A percentile compares a stretch with the other conserved stretches of the same genome.
phyloP scores from a whole-genome alignment of 2,113 vertebrate species.

The Trematocara unimaculatum region DNA sequence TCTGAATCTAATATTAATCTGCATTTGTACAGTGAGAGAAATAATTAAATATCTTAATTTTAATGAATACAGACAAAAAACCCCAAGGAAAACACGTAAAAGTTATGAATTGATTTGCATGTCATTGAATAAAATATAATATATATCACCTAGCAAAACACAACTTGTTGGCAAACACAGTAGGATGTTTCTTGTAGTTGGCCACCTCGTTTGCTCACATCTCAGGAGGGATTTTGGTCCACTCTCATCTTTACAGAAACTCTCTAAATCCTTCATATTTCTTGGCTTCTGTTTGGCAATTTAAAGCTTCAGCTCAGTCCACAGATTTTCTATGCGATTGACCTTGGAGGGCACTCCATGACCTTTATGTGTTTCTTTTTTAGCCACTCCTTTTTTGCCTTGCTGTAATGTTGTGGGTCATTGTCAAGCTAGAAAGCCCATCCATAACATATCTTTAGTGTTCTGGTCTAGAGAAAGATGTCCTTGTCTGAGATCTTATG shows the following conservation, averaged over 20 bases:
- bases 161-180: not conserved
- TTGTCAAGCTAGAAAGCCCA: not conserved
- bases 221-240: not conserved
- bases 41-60: not conserved
- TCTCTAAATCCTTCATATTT: not conserved
- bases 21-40: not conserved
- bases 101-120: not conserved
- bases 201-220: not conserved
- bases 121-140: not conserved
- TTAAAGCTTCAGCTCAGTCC: not conserved
- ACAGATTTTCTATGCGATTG: not conserved
- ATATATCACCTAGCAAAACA: not conserved
- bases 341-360: not conserved
- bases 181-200: not conserved
- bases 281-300: not conserved
- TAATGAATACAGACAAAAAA: not conserved
- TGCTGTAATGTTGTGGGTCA: not conserved
- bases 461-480: not conserved
- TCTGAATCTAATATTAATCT: not conserved
- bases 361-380: not conserved
- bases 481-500: not conserved
- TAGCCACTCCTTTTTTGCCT: not conserved
- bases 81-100: rapidly evolving
- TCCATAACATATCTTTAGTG: not conserved
- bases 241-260: not conserved